phyloP scores from a whole-genome alignment of 2,113 vertebrate species.

The Actinemys pallida region DNA sequence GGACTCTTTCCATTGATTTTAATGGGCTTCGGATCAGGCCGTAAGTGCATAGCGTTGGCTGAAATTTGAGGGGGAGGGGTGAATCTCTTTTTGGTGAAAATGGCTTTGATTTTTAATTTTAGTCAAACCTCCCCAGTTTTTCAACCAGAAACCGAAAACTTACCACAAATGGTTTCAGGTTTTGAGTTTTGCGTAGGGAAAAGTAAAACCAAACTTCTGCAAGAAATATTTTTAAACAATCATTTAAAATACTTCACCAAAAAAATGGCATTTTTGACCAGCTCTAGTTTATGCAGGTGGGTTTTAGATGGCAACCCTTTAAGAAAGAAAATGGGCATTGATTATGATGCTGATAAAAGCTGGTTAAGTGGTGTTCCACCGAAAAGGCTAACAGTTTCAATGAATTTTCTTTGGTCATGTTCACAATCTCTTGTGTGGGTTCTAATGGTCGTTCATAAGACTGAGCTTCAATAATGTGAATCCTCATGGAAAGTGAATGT shows the following conservation, averaged over 20 bases:
- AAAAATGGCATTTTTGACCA: background rate
- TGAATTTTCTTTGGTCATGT: background rate
- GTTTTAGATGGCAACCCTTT: background rate
- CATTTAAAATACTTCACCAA: background rate
- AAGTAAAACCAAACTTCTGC: background rate
- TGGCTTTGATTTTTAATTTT: background rate
- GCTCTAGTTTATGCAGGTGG: background rate
- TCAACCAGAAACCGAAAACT: background rate
- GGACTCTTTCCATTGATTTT: background rate
- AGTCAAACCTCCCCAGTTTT: background rate
- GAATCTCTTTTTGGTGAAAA: background rate
- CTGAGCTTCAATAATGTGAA: background rate
- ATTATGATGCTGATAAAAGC: background rate
- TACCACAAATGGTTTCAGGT: background rate
- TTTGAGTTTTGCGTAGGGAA: background rate
- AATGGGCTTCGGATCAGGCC: background rate
- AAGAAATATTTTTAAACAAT: background rate
- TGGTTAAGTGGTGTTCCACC: background rate
- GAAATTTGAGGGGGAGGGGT: background rate
- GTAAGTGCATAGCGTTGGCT: background rate
- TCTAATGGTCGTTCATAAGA: background rate
- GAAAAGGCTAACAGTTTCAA: background rate
- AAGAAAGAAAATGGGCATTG: background rate
- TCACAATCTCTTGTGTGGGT: background rate
- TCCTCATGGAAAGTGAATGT: background rate